Evolutionary conservation across 2,113 vertebrate species (phyloP).

Genomic region (Tyto alba): DNA sequence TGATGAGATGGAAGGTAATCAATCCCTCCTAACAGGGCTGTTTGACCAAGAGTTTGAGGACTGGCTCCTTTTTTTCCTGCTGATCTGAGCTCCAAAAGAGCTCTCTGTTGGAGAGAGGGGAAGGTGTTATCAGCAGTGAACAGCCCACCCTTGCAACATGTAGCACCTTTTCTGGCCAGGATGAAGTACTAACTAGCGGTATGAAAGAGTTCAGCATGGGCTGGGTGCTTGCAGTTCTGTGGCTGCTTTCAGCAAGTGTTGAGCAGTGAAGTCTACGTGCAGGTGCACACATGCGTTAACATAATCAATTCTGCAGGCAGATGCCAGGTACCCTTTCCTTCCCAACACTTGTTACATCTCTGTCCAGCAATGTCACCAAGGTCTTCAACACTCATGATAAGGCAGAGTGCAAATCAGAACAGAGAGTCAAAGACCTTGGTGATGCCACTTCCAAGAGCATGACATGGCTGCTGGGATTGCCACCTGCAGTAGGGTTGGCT

Average conservation of each 20-base stretch:
- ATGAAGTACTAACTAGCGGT: not conserved
- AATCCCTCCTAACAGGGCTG: not conserved
- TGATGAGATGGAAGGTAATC: not conserved
- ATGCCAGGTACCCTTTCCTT: not conserved
- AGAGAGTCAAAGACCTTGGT: constrained; percentile 4
- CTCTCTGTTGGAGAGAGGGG: not conserved
- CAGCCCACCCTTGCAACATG: not conserved
- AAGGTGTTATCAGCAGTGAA: not conserved
- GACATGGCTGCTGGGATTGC: not conserved
- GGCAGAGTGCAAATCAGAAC: not conserved
- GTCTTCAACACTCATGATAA: not conserved
- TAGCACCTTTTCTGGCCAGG: not conserved
- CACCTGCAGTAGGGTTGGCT: not conserved
- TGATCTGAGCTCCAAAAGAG: not conserved
- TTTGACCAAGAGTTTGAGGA: not conserved
- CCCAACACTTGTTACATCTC: not conserved
- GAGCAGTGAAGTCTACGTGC: not conserved
- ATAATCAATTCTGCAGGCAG: not conserved
- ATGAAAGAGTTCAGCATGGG: not conserved
- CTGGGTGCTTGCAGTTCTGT: not conserved
- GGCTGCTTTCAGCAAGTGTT: not conserved
- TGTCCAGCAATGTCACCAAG: not conserved
- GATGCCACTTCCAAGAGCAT: not conserved
- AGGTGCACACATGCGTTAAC: not conserved
- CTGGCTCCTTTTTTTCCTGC: not conserved